A percentile compares a stretch with the other conserved stretches of the same genome.
phyloP scores from a whole-genome alignment of 1,140 invertebrate species.

The Euwallacea similis region DNA sequence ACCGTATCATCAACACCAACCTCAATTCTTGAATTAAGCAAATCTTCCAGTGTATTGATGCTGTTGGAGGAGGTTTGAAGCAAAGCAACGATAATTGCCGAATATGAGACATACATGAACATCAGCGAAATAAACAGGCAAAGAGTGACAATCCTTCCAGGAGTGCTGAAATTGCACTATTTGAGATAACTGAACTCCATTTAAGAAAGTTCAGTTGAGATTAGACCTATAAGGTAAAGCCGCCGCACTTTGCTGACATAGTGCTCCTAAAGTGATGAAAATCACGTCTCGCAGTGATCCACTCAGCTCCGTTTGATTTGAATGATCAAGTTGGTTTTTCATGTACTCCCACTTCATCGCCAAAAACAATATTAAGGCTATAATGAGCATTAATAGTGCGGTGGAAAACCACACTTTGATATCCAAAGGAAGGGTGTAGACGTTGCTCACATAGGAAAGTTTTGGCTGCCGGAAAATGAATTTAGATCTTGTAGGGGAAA shows the following conservation, averaged over 20 bases:
- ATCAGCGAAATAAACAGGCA: conserved; percentile 57
- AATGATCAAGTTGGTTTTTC: background rate
- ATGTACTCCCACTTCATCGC: conserved; percentile 54
- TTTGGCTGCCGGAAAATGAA: conserved; percentile 69
- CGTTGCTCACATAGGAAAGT: conserved; percentile 66
- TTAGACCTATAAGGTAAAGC: conserved; percentile 49
- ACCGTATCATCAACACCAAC: conserved; percentile 65
- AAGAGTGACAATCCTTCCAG: conserved; percentile 57
- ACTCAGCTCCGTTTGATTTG: conserved; percentile 18
- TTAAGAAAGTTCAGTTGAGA: background rate
- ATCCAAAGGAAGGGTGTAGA: conserved; percentile 65
- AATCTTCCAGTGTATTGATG: conserved; percentile 61
- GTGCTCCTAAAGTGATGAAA: conserved; percentile 58
- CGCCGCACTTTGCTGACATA: conserved; percentile 64
- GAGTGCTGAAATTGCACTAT: conserved; percentile 30
- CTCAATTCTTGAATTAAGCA: conserved; percentile 63
- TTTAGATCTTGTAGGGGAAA: conserved; percentile 61
- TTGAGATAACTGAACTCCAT: background rate
- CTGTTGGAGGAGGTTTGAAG: conserved; percentile 64
- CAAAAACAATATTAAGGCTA: conserved; percentile 47
- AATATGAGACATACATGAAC: conserved; percentile 63
- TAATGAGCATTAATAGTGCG: conserved; percentile 54
- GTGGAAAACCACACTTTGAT: conserved; percentile 62
- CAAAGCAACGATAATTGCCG: conserved; percentile 68
- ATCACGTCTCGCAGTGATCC: conserved; percentile 42